Percentiles rank a stretch among this genome's conserved stretches.
Evolutionary conservation across 2,797 vertebrate genomes (phyloP).

Genomic region (Periophthalmus magnuspinnatus): DNA sequence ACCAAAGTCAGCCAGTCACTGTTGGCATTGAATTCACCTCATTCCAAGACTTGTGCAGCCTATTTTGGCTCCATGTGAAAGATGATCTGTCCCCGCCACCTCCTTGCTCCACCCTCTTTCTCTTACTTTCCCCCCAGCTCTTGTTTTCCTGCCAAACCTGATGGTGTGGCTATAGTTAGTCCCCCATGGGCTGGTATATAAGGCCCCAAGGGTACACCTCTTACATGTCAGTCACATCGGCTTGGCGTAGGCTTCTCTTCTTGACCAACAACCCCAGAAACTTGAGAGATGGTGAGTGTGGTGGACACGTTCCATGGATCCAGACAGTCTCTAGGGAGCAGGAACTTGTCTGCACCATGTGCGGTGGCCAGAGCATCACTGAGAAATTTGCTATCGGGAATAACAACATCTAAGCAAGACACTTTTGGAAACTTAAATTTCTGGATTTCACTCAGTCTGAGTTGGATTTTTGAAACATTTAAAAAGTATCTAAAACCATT

Average conservation of each 20-base stretch:
- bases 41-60: slow-evolving; percentile 76
- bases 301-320: slow-evolving; percentile 36
- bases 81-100: slow-evolving; percentile 51
- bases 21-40: slow-evolving; percentile 79
- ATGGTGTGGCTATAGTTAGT: slow-evolving; percentile 88
- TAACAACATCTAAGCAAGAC: slow-evolving; percentile 33
- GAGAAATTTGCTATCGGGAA: slow-evolving; percentile 50
- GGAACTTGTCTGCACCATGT: slow-evolving; percentile 34
- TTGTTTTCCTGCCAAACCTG: slow-evolving; percentile 83
- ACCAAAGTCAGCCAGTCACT: slow-evolving; percentile 61
- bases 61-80: slow-evolving; percentile 77
- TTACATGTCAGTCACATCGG: slow-evolving; percentile 80
- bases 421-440: slow-evolving; percentile 14
- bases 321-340: slow-evolving; percentile 29
- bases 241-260: slow-evolving; percentile 78
- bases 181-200: slow-evolving; percentile 81
- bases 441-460: slow-evolving; percentile 36
- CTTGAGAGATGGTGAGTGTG: slow-evolving; percentile 82
- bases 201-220: slow-evolving; percentile 67
- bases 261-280: slow-evolving; percentile 75
- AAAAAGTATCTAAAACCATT: slow-evolving; percentile 10
- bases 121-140: slow-evolving; percentile 69
- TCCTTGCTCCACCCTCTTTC: slow-evolving; percentile 71
- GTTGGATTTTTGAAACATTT: slow-evolving; percentile 17
- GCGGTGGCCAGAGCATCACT: slow-evolving; percentile 49